Conservation (phyloP, 2,888 invertebrate genomes). For the Lingula anatina region DNA sequence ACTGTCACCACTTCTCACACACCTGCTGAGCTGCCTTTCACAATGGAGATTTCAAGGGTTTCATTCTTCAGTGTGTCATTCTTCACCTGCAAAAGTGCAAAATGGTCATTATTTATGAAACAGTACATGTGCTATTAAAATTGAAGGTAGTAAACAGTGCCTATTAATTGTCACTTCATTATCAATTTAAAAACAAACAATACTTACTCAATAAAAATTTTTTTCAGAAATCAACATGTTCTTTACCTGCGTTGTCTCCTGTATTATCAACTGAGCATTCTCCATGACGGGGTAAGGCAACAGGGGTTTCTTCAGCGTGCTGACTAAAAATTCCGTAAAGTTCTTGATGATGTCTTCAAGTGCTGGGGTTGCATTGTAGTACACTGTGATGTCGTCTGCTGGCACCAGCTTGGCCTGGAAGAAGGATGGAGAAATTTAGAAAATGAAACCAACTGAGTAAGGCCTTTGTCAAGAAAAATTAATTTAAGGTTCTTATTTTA, state of each 20-base stretch:
- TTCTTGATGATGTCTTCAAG: constrained; percentile 62
- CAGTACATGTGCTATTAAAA: no score
- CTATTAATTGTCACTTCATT: not conserved
- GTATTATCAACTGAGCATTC: constrained; percentile 60
- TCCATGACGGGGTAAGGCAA: constrained; percentile 57
- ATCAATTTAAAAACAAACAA: not conserved
- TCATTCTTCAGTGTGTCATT: constrained; percentile 79
- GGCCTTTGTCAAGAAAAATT: not conserved
- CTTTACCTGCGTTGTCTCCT: constrained; percentile 58
- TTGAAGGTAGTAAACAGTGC: no score
- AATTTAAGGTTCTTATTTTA: no score
- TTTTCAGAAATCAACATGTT: not conserved
- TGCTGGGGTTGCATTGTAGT: constrained; percentile 57
- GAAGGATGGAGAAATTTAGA: not conserved
- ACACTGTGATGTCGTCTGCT: constrained; percentile 81
- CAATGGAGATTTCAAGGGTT: constrained; percentile 66
- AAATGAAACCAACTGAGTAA: not conserved
- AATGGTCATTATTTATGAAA: no score
- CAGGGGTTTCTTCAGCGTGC: constrained; percentile 75
- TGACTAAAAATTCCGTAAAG: constrained; percentile 73
- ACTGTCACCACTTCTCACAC: not conserved
- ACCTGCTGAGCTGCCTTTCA: constrained; percentile 54
- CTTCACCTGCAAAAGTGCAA: no score
- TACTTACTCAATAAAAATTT: not conserved
- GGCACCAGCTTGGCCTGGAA: constrained; percentile 75